Evolutionary conservation across 1,140 invertebrate genomes (phyloP).

Genomic region (Adoxophyes honmai): DNA sequence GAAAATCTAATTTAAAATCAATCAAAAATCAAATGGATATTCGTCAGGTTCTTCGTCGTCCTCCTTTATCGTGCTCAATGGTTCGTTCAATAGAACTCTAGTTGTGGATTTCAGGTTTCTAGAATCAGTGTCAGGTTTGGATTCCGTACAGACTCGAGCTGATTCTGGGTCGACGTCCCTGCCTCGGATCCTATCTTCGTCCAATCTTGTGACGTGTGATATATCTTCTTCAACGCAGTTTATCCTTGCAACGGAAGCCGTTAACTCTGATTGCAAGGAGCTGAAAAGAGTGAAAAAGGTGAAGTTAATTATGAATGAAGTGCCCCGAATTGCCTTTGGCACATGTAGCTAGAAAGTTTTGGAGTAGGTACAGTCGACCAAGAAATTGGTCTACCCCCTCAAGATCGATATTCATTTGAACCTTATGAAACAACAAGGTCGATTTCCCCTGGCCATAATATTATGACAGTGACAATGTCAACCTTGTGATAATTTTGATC

Average conservation of each 20-base stretch:
- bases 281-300: constrained; percentile 26
- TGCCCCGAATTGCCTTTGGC: too few relatives aligned
- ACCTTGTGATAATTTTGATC: too few relatives aligned
- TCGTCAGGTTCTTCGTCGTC: constrained; percentile 46
- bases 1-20: too few relatives aligned
- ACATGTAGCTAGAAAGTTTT: too few relatives aligned
- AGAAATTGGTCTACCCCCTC: too few relatives aligned
- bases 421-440: too few relatives aligned
- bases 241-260: constrained; percentile 34
- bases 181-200: constrained; percentile 40
- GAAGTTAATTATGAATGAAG: neutral
- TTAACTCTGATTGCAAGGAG: constrained; percentile 36
- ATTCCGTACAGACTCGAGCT: neutral
- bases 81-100: neutral
- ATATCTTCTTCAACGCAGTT: constrained; percentile 46
- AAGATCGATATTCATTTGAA: too few relatives aligned
- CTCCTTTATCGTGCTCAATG: constrained; percentile 43
- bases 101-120: too few relatives aligned
- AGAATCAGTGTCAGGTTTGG: neutral
- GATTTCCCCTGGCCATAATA: too few relatives aligned
- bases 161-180: neutral
- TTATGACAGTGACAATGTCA: too few relatives aligned
- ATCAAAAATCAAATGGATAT: constrained; percentile 47
- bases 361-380: too few relatives aligned
- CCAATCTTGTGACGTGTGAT: constrained; percentile 38